A percentile compares a stretch with the other conserved stretches of the same genome.
Evolutionary conservation across 1,140 invertebrate species (phyloP).

Genomic region (Calycopis cecrops): DNA sequence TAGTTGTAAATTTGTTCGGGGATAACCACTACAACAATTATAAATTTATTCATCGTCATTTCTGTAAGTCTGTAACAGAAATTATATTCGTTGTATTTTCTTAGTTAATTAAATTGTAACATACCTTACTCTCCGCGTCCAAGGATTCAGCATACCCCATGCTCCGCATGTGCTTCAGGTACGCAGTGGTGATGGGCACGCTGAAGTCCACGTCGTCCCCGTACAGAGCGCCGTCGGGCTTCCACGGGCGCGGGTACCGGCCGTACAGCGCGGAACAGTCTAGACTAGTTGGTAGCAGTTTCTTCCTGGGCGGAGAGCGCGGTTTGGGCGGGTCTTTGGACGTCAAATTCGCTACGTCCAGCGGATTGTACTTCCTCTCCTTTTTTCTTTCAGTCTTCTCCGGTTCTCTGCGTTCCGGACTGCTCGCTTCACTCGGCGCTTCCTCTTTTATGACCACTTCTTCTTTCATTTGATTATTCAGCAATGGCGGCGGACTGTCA

Average conservation of each 20-base stretch:
- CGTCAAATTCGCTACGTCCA: conserved; percentile 81
- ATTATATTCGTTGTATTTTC: too few species aligned
- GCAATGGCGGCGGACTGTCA: conserved; percentile 44
- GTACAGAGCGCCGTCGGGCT: conserved; percentile 61
- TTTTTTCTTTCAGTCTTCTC: conserved; percentile 49
- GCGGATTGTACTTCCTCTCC: conserved; percentile 79
- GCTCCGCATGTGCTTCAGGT: conserved; percentile 86
- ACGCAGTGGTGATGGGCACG: conserved; percentile 90
- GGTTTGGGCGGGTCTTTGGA: conserved; percentile 78
- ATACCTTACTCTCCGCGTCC: conserved; percentile 76
- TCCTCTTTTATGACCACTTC: conserved; percentile 37
- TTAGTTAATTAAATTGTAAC: conserved; percentile 23
- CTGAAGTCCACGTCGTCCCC: conserved; percentile 83
- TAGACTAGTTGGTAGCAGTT: conserved; percentile 39
- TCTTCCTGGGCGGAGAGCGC: conserved; percentile 67
- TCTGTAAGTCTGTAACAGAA: too few species aligned
- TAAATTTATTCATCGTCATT: too few species aligned
- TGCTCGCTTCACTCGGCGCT: conserved; percentile 51
- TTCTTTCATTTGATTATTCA: conserved; percentile 31
- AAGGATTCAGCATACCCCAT: conserved; percentile 76
- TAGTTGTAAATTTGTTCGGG: too few species aligned
- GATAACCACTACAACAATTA: too few species aligned
- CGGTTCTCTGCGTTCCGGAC: conserved; percentile 42
- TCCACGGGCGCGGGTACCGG: conserved; percentile 66
- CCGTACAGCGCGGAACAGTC: conserved; percentile 48